Conservation (phyloP, 1,140 invertebrate genomes). For the Thaumatotibia leucotreta region DNA sequence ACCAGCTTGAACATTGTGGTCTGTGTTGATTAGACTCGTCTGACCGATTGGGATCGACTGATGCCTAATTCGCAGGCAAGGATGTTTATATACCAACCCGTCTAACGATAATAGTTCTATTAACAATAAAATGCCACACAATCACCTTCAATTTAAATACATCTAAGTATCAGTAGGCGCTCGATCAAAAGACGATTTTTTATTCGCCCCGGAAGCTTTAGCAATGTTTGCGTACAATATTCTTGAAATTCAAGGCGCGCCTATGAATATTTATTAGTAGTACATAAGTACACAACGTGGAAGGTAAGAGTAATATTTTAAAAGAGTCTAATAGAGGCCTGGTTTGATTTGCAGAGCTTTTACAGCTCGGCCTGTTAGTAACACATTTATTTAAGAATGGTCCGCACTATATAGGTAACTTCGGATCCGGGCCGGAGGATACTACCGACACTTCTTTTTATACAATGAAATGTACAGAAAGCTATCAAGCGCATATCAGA, state of each 20-base stretch:
- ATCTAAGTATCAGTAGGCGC: slow-evolving; percentile 10
- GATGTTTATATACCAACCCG: slow-evolving; percentile 52
- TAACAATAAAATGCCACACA: slow-evolving; percentile 48
- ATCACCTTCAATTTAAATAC: slow-evolving; percentile 53
- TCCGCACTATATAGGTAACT: too few species aligned
- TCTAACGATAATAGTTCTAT: slow-evolving; percentile 24
- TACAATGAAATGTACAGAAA: too few species aligned
- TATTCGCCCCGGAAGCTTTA: slow-evolving; percentile 32
- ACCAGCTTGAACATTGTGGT: slow-evolving; percentile 75
- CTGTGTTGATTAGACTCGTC: slow-evolving; percentile 59
- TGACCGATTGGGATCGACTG: slow-evolving; percentile 56
- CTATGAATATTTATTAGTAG: slow-evolving; percentile 4
- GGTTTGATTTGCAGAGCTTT: too few species aligned
- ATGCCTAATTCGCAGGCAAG: slow-evolving; percentile 33
- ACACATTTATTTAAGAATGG: too few species aligned
- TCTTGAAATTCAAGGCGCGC: slow-evolving; percentile 2
- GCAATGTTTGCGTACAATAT: slow-evolving; percentile 13
- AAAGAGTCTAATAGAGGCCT: too few species aligned
- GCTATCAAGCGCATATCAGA: too few species aligned
- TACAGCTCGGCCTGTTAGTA: too few species aligned
- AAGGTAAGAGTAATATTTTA: too few species aligned
- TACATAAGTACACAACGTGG: too few species aligned
- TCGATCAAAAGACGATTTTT: slow-evolving; percentile 16
- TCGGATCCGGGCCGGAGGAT: too few species aligned
- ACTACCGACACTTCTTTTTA: too few species aligned